phyloP scores from a whole-genome alignment of 2,113 vertebrate genomes.

The Cephalopterus ornatus region DNA sequence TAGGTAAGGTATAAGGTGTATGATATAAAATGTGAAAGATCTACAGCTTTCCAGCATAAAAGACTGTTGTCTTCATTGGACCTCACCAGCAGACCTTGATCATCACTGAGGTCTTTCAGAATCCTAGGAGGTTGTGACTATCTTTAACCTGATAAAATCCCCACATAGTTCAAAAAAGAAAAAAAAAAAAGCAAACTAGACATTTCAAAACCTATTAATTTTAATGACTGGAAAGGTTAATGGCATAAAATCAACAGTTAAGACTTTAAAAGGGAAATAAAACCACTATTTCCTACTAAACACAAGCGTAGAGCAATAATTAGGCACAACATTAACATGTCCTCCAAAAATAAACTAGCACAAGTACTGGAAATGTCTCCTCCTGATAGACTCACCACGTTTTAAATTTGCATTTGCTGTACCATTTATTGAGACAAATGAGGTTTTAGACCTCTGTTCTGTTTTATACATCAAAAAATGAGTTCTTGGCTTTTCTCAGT shows the following conservation, averaged over 20 bases:
- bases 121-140: not conserved
- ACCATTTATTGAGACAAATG: constrained; percentile 17
- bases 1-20: not conserved
- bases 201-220: not conserved
- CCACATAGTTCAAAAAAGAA: not conserved
- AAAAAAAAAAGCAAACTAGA: not conserved
- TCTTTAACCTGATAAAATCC: not conserved
- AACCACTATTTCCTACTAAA: not conserved
- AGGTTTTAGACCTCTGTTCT: not conserved
- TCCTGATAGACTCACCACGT: not conserved
- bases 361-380: not conserved
- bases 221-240: not conserved
- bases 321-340: not conserved
- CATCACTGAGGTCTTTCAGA: not conserved
- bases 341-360: constrained; percentile 8
- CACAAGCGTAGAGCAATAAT: not conserved
- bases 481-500: not conserved
- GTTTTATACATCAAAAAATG: not conserved
- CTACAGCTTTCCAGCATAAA: not conserved
- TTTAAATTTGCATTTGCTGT: constrained; percentile 5
- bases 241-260: not conserved
- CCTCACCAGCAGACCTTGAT: not conserved
- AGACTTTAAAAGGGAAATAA: not conserved
- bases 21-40: not conserved
- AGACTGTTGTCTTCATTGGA: not conserved